Base-by-base conservation (phyloP, 2,888 invertebrate species). In the Chouioia cunea region DNA sequence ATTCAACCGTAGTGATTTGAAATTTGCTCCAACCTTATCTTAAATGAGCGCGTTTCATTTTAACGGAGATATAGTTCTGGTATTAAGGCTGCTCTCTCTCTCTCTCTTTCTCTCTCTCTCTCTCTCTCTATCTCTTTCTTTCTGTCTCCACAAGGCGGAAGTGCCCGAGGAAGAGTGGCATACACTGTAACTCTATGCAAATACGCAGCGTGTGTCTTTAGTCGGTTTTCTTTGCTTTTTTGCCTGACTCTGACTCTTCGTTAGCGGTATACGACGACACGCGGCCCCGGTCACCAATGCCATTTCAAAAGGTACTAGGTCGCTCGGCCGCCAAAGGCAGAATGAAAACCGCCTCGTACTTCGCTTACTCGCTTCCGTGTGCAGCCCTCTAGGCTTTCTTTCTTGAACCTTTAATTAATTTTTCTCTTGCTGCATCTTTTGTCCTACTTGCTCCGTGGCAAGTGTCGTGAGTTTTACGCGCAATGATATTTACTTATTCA, bases 151-250 rank as follows among this genome's bases (percentile, higher is more conserved):
- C 50, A 65, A 58, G 20, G 65, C 65, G 57, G 57, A 58, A 58
- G 47, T 20, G 43, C 36, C 36, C 50, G 50, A 50, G 23, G 27
- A 48, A 6, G 23, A 48, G 16, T 16, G 18, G 56, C 47, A 43
- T 15, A 50, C 65, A 48, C 44, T 44, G 59, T 59, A 18, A 53
- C 44, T 67, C 12, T 67, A 67, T 67, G 59, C 53, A 60, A 67
- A 59, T 59, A 44, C 43, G 15, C 23, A 22, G 27, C 36, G 36
- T 36, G 36, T 36, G 36, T 36, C 36, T 36, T 20, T 16, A 18
- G 44, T 4, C 10, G 18, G n/a, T 18, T 53, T 52, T 52, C 53
- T 46, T 15, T 59, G 52, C 50, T 50, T 48, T 20, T 57, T 47
- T 50, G 44, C 27, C 22, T 10, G 8, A 14, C 36, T n/a, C 57